A percentile compares a stretch with the other conserved stretches of the same genome.
Evolutionary conservation across 2,888 invertebrate genomes (phyloP).

Genomic region (Philopedon plagiatum): DNA sequence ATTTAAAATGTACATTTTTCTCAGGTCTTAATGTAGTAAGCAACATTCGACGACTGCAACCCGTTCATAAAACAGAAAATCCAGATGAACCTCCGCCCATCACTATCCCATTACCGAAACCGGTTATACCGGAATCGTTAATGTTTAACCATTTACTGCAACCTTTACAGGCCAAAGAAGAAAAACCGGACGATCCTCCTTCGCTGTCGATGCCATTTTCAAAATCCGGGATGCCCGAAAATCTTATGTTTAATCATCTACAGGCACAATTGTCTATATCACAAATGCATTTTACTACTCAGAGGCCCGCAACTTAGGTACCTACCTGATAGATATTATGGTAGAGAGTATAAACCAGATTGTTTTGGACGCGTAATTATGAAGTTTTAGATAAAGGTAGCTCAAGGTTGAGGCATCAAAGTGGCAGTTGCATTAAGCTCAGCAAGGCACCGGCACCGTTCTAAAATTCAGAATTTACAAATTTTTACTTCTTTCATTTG

Average conservation of each 20-base stretch:
- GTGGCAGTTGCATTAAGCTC: too few relatives aligned
- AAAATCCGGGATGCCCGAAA: constrained; percentile 43
- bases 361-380: constrained; percentile 19
- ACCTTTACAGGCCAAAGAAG: constrained; percentile 35
- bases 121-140: constrained; percentile 62
- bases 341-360: constrained; percentile 25
- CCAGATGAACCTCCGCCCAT: constrained; percentile 65
- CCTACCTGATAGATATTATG: constrained; percentile 23
- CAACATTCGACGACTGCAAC: constrained; percentile 66
- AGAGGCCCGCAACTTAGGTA: constrained; percentile 47
- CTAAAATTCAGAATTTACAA: too few relatives aligned
- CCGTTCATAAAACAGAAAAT: constrained; percentile 61
- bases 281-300: constrained; percentile 55
- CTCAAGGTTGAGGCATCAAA: too few relatives aligned
- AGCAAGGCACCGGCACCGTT: too few relatives aligned
- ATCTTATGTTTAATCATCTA: constrained; percentile 49
- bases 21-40: constrained; percentile 67
- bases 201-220: constrained; percentile 44
- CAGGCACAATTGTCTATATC: constrained; percentile 59
- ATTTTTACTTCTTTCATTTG: too few relatives aligned
- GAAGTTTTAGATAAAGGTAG: too few relatives aligned
- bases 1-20: constrained; percentile 22
- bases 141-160: constrained; percentile 56
- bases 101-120: constrained; percentile 64
- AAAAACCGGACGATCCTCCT: constrained; percentile 42